A percentile compares a stretch with the other conserved stretches of the same genome.
Evolutionary conservation across 2,113 vertebrate genomes (phyloP).

Genomic region (Danionella cerebrum): DNA sequence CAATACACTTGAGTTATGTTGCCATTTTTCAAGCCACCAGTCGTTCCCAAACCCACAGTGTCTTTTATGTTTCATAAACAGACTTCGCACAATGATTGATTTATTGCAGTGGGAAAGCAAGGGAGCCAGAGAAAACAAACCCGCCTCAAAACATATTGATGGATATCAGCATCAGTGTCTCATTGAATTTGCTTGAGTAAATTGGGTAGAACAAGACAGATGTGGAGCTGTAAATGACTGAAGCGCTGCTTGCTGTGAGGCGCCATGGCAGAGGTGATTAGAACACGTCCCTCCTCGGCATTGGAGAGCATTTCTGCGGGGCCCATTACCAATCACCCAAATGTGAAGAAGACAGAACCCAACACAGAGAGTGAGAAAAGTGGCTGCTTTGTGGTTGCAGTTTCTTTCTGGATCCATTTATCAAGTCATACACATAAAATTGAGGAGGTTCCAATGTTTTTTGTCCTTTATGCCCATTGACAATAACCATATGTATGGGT

Average conservation of each 20-base stretch:
- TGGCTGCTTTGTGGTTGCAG: constrained; percentile 16
- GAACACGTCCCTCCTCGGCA: constrained; percentile 47
- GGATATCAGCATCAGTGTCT: constrained; percentile 42
- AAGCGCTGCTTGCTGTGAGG: constrained; percentile 62
- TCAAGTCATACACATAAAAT: too few relatives aligned
- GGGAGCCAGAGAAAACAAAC: constrained; percentile 11
- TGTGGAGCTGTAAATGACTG: constrained; percentile 68
- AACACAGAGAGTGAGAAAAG: constrained; percentile 33
- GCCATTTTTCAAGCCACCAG: constrained; percentile 8
- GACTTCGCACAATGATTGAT: constrained; percentile 39
- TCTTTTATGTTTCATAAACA: background rate
- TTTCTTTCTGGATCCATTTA: too few relatives aligned
- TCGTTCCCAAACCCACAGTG: constrained; percentile 5
- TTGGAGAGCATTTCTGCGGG: constrained; percentile 58
- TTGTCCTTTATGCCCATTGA: too few relatives aligned
- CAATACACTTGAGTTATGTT: constrained; percentile 2
- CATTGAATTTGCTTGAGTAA: constrained; percentile 55
- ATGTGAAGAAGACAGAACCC: constrained; percentile 42
- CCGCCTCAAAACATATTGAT: constrained; percentile 51
- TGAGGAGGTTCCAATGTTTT: too few relatives aligned
- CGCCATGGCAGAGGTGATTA: constrained; percentile 67
- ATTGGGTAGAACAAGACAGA: constrained; percentile 69
- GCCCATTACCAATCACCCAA: constrained; percentile 64
- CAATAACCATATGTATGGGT: too few relatives aligned
- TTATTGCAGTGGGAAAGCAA: constrained; percentile 33